Base-by-base conservation (phyloP, 2,113 vertebrate species). In the Bombycilla garrulus region DNA sequence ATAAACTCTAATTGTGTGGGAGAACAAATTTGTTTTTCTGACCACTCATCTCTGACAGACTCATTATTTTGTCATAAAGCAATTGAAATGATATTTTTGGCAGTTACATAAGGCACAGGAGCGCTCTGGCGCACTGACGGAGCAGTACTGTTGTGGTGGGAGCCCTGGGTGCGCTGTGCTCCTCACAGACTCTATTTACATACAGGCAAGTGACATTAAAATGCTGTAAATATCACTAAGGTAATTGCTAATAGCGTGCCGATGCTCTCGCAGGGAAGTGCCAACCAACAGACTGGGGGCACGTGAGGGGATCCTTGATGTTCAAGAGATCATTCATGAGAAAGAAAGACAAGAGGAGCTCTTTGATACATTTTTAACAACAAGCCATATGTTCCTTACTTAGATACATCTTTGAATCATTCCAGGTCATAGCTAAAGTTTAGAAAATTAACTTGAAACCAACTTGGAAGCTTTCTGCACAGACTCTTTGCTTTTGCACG, bases 381-480 rank as follows among this genome's bases (percentile, higher is more conserved):
- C 93, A 48, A 94, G 81, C 94, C 85, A 78, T 81, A 88, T 95
- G 94, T 95, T 97, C 85, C 85, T 95, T 73, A 56, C 95, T 97
- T 94, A 89, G 93, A 78, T 60, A 74, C 72, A 82, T 90, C 87
- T 97, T 96, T 71, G 58, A 90, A 93, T 97, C 92, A 84, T 94
- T 97, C 92, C 81, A 96, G 90, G 92, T 96, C 96, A 97, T 82
- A 42, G 19, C 70, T 81, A 90, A 97, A 97, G 95, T 97, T 97
- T 88, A 92, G 91, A 25, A 80, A 96, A 96, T 82, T 93, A 94
- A 89, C 96, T 96, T 92, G 88, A 93, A 95, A 91, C 54, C 92
- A 95, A 62, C 85, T 95, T 62, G 47, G 23, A 81, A 74, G 60
- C 47, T 25, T 48, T 71, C 47, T 53, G n/a, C 44, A 31, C 12